These are phyloP conservation scores for Elachura formosa DNA, from an alignment of 2,113 vertebrate genomes.

Conservation along the genomic window DNA sequence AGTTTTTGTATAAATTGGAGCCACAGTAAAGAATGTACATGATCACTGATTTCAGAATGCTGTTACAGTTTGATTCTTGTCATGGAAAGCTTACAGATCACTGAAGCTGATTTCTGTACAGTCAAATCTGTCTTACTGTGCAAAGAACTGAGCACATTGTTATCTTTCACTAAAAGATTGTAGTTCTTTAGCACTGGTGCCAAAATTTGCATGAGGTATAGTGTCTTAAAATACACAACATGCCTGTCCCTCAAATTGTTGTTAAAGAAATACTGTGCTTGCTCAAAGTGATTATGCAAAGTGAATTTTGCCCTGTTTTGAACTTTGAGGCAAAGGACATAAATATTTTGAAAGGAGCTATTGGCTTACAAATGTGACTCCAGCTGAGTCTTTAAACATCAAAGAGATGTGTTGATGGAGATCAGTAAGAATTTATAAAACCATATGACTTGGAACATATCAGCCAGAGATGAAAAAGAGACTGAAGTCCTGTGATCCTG, in stretches of 20 bases:
- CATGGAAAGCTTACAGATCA: neutral
- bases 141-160: neutral
- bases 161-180: neutral
- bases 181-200: neutral
- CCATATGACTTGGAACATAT: neutral
- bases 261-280: neutral
- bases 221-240: neutral
- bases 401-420: conserved; percentile 5
- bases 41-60: neutral
- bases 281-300: neutral
- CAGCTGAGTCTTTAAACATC: conserved; percentile 38
- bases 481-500: conserved; percentile 5
- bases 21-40: neutral
- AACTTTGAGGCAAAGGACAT: conserved; percentile 39
- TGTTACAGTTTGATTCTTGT: neutral
- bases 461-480: conserved; percentile 17
- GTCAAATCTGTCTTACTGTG: neutral
- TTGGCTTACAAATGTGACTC: neutral
- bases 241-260: neutral
- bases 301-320: conserved; percentile 35
- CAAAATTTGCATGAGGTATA: neutral
- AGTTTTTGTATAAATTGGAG: neutral
- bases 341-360: conserved; percentile 55
- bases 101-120: neutral
- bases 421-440: conserved; percentile 12